Base-by-base conservation (phyloP, 2,888 invertebrate species). In the Rotaria macrura region DNA sequence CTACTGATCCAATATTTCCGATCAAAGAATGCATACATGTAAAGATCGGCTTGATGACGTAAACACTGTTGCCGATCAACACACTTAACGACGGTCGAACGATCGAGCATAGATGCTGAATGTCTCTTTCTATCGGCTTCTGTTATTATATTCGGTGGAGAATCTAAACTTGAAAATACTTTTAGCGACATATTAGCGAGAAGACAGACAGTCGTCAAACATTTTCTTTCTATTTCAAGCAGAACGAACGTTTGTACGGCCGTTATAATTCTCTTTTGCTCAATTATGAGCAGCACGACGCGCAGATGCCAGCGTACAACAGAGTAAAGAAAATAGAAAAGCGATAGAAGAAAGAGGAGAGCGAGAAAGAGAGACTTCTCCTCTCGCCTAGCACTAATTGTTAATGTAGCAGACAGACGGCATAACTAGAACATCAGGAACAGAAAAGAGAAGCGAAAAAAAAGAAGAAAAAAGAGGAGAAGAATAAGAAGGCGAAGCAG, bases 141-240 rank as follows among this genome's bases (percentile, higher is more conserved):
- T 54, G 54, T 25, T 54, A 25, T 54, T 54, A 25, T 25, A 54
- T 54, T 25, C 54, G 54, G 25, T 54, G 25, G 34, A 20, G n/a
- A 65, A 12, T 65, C 65, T 65, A 65, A 65, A 65, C 65, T 65
- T 65, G 65, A 65, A 65, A 65, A 65, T 38, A 65, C 34, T 65
- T 65, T 65, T 65, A 65, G 65, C 34, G 29, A 65, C 34, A 65
- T 20, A 65, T 65, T 34, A 34, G 34, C 3, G 20, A 65, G 34
- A 14, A 65, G 34, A 65, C 20, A 65, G 65, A 34, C 5, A 29
- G 65, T 65, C 34, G 65, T 34, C 17, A 34, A 34, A 65, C 34
- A 34, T 34, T 65, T 65, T 65, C n/a, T 65, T 65, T 65, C 65
- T 65, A 65, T 65, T 20, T 65, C 34, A 65, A 65, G 65, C 65